Base-by-base conservation (phyloP, 2,113 vertebrate genomes). In the Ictalurus punctatus region DNA sequence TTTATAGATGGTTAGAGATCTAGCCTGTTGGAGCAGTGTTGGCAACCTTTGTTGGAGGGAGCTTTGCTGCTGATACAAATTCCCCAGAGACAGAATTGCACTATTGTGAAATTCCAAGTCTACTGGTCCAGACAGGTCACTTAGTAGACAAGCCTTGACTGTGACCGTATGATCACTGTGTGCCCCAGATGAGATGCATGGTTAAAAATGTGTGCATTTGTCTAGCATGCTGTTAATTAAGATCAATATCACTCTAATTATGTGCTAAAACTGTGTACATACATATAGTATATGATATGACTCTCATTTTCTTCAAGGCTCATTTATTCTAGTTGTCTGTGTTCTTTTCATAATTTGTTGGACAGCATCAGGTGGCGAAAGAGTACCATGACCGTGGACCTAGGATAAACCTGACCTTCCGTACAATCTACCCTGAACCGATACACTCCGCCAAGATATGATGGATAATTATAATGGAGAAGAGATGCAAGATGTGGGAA, bases 341-440 rank as follows among this genome's bases (percentile, higher is more conserved):
- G 3, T 10, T 27, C 76, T 90, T 71, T 76, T 78, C 58, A 25
- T 37, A 37, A 59, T 83, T 27, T 81, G 84, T 88, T 63, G 0
- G 52, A 78, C 92, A 99, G 98, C 98, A 99, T 92, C 97, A 97
- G 71, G 97, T 99, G 81, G 97, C 98, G 56, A 99, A 98, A 93
- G 98, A 99, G 84, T 99, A 99, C 93, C 98, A 99, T 76, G 97
- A 97, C 69, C 95, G 97, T 76, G 96, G 95, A 23, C 95, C 95
- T 0, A 95, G 98, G 89, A 96, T 99, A 91, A 99, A 99, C 94
- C 92, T 99, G 92, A 99, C 98, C 73, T 99, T 99, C 93, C 96
- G 98, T 88, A 98, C 95, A 9, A 96, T 97, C 93, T 92, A 95
- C 90, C 94, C 96, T 25, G 96, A 97, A 86, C 93, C 95, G 0